Evolutionary conservation across 2,888 invertebrate species (phyloP), one percentile per base, ranked within the genome.

Genomic region (Athalia cordata): DNA sequence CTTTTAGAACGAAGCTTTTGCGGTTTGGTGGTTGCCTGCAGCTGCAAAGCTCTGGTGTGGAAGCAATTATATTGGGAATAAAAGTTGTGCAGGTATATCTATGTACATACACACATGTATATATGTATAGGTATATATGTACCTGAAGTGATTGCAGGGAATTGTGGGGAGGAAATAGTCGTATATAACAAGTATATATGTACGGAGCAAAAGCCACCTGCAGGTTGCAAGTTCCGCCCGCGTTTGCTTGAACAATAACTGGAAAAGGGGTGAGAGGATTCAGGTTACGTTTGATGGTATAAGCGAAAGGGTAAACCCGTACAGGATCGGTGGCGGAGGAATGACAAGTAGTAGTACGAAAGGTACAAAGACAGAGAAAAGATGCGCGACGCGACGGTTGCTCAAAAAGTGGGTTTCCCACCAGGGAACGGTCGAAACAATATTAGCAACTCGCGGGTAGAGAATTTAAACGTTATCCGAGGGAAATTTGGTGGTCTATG

Each of bases 401-500:
- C 29, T 50, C 8, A 8, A 67, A 67, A 67, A 67, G 47, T 50
- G 13, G 67, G 13, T 67, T n/a, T 55, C 29, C 29, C 29, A 29
- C 29, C 11, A 4, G 0, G 43, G 11, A 72, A 72, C 72, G 72
- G 59, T 59, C 59, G 59, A 72, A 72, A 57, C 47, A 57, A 57
- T 59, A 72, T 72, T 59, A 68, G 72, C 72, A 72, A 59, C 59
- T 59, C 11, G 2, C 75, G 13, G 74, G 59, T 80, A 77, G 62
- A 47, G 72, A 68, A 78, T 74, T 62, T 72, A 45, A 78, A 74
- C 70, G 78, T 72, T 72, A 76, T 80, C 77, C 50, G 29, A 74
- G 61, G 64, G 49, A 87, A 86, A 88, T 88, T 87, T 85, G 86
- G 85, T 84, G 86, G 86, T 86, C 86, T 84, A 89, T 89, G 88